phyloP scores from a whole-genome alignment of 2,797 vertebrate genomes.

The Diplodus sargus region DNA sequence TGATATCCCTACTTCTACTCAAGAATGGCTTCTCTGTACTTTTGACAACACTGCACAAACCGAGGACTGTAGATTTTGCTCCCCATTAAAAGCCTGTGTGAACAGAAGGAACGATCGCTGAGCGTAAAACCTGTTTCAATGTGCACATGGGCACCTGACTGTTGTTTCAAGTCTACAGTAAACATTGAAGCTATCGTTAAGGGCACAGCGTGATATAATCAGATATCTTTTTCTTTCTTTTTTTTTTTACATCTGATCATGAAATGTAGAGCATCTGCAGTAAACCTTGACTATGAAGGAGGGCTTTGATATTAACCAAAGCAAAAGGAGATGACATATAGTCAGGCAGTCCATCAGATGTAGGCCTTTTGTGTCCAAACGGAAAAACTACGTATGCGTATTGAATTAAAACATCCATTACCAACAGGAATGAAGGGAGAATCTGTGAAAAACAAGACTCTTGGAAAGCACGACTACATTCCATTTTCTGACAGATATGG shows the following conservation, averaged over 20 bases:
- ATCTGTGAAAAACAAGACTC: not conserved
- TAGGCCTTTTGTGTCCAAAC: not conserved
- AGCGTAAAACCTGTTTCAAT: not conserved
- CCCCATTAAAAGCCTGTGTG: no score
- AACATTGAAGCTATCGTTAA: not conserved
- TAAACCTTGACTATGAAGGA: no score
- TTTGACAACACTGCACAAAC: no score
- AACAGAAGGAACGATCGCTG: not conserved
- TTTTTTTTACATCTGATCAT: not conserved
- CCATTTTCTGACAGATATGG: not conserved
- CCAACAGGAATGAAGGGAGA: no score
- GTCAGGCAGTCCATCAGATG: not conserved
- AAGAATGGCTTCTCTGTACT: no score
- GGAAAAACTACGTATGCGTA: not conserved
- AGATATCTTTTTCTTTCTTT: no score
- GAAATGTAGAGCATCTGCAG: slow-evolving; percentile 11
- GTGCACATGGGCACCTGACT: not conserved
- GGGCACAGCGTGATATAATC: not conserved
- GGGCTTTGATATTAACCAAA: no score
- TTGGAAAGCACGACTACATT: no score
- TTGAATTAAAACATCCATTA: not conserved
- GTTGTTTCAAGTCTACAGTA: not conserved
- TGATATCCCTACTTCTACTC: no score
- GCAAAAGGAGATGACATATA: not conserved
- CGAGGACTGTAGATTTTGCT: no score